Conservation (phyloP, 2,888 invertebrate genomes). For the Ophion obscuratus region DNA sequence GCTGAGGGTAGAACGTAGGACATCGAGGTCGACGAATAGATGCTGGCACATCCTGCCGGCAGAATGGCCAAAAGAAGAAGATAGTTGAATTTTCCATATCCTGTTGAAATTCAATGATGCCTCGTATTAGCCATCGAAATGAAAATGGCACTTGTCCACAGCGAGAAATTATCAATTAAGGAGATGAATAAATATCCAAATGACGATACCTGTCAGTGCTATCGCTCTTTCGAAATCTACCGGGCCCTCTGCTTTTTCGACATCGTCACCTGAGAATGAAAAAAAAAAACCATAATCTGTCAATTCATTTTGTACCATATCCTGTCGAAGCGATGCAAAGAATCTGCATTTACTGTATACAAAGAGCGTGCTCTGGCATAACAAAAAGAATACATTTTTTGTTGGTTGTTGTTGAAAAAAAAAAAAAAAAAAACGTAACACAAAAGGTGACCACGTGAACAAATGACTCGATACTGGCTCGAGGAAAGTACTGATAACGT, state of each 20-base stretch:
- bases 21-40: constrained; percentile 85
- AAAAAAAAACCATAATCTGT: not conserved
- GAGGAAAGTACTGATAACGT: constrained; percentile 8
- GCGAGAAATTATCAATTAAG: not conserved
- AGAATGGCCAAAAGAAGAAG: constrained; percentile 85
- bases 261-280: constrained; percentile 73
- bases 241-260: constrained; percentile 74
- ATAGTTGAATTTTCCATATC: constrained; percentile 86
- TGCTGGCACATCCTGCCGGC: constrained; percentile 85
- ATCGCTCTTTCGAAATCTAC: constrained; percentile 80
- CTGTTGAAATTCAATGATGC: constrained; percentile 70
- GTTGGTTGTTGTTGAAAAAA: not conserved
- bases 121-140: not conserved
- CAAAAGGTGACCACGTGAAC: constrained; percentile 17
- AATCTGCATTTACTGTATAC: not conserved
- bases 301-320: not conserved
- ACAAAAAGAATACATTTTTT: not conserved
- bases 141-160: not conserved
- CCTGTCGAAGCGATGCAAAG: not conserved
- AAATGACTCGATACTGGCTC: constrained; percentile 8
- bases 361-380: not conserved
- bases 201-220: constrained; percentile 74
- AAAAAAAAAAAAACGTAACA: not conserved
- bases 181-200: not conserved
- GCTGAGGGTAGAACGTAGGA: constrained; percentile 86